Evolutionary conservation across 2,113 vertebrate species (phyloP).

Genomic region (Oryzias melastigma): DNA sequence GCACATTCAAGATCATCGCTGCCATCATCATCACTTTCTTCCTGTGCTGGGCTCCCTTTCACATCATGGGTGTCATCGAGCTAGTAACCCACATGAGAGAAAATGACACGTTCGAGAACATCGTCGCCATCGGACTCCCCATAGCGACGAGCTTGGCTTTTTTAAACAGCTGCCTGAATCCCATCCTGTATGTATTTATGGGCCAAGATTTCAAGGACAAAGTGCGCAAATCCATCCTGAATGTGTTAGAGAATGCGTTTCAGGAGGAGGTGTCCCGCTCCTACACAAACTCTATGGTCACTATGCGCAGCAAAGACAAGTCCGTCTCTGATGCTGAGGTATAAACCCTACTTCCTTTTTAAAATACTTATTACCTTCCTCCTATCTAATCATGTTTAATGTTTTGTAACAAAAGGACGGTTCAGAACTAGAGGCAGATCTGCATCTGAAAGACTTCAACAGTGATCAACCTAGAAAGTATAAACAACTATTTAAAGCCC

Average conservation of each 20-base stretch:
- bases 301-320: conserved; percentile 74
- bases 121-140: conserved; percentile 67
- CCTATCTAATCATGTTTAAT: no score
- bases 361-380: no score
- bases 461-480: no score
- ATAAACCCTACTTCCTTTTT: no score
- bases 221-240: conserved; percentile 77
- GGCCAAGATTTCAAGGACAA: conserved; percentile 83
- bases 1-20: conserved; percentile 84
- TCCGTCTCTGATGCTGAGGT: conserved; percentile 56
- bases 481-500: no score
- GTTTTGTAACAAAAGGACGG: no score
- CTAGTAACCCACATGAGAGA: conserved; percentile 58
- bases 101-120: conserved; percentile 47
- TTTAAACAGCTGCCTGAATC: conserved; percentile 83
- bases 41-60: conserved; percentile 88
- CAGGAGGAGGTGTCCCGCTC: conserved; percentile 76
- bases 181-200: conserved; percentile 82
- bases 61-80: conserved; percentile 78
- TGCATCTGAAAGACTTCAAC: no score
- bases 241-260: conserved; percentile 77
- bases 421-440: no score
- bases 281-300: conserved; percentile 72
- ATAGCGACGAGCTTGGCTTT: conserved; percentile 77
- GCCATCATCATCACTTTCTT: conserved; percentile 85